These are phyloP conservation scores for Pseudois nayaur DNA, from an alignment of 2,113 vertebrate genomes.

Conservation along the genomic window DNA sequence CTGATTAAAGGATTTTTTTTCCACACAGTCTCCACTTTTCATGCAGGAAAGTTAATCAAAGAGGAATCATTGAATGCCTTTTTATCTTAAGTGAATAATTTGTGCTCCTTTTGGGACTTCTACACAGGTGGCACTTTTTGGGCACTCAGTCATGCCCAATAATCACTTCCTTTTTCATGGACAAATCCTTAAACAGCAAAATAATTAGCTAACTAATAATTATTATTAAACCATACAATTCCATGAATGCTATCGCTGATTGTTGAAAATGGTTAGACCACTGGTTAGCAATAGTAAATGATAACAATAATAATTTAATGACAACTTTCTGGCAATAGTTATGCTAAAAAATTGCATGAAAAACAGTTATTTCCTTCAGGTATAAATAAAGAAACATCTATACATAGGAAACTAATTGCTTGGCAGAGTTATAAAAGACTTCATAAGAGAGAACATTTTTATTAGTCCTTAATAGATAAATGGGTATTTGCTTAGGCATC, in stretches of 20 bases:
- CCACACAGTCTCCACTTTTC: not conserved
- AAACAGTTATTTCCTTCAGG: not conserved
- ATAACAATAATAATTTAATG: not conserved
- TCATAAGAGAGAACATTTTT: not conserved
- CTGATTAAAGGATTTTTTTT: not conserved
- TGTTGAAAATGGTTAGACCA: not conserved
- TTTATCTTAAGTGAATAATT: not conserved
- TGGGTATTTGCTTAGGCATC: not conserved
- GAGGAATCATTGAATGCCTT: not conserved
- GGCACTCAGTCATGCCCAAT: not conserved
- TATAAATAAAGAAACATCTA: not conserved
- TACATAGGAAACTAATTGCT: not conserved
- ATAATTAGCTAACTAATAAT: not conserved
- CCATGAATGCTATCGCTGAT: not conserved
- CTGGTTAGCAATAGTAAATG: not conserved
- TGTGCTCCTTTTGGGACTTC: not conserved
- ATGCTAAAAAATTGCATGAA: not conserved
- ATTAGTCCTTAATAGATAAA: not conserved
- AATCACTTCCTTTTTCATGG: not conserved
- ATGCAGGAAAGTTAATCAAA: not conserved
- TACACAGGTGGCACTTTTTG: not conserved
- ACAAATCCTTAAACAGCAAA: not conserved
- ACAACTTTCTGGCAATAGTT: not conserved
- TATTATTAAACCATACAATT: not conserved
- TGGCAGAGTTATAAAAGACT: not conserved